These are phyloP conservation scores for Neoascia interrupta DNA, from an alignment of 2,888 invertebrate genomes.

Conservation along the genomic window DNA sequence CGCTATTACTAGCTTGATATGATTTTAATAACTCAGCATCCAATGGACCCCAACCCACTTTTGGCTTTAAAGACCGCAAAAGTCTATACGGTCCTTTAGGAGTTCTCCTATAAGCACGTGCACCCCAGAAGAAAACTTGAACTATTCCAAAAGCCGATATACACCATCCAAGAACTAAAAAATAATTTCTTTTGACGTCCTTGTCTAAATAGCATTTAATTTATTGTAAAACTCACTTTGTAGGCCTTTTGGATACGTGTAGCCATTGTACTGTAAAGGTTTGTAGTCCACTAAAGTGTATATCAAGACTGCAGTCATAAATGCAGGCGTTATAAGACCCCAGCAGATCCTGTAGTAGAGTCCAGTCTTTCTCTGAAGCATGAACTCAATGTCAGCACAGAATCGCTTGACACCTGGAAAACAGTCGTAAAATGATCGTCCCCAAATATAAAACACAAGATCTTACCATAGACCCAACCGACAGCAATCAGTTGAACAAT, in stretches of 20 bases:
- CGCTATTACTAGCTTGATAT: too few relatives aligned
- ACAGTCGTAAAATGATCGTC: neutral
- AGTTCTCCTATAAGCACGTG: conserved; percentile 72
- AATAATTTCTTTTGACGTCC: too few relatives aligned
- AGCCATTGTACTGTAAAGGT: conserved; percentile 83
- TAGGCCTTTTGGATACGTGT: conserved; percentile 82
- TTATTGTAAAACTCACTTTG: conserved; percentile 81
- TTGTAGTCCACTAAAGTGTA: conserved; percentile 84
- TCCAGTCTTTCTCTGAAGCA: conserved; percentile 84
- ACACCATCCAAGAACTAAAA: conserved; percentile 80
- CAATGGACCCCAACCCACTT: conserved; percentile 76
- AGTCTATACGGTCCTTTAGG: conserved; percentile 72
- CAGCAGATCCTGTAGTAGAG: conserved; percentile 91
- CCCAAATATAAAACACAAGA: too few relatives aligned
- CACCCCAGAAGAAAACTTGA: conserved; percentile 80
- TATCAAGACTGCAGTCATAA: conserved; percentile 85
- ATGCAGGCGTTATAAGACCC: conserved; percentile 86
- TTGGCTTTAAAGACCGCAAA: conserved; percentile 75
- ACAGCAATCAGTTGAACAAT: conserved; percentile 85
- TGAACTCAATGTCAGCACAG: conserved; percentile 87
- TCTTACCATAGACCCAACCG: conserved; percentile 87
- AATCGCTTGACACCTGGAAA: conserved; percentile 82
- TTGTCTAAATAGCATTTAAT: neutral
- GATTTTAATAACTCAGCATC: conserved; percentile 79
- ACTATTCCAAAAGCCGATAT: conserved; percentile 81